Conservation (phyloP, 2,113 vertebrate species). For the Cinclus cinclus region DNA sequence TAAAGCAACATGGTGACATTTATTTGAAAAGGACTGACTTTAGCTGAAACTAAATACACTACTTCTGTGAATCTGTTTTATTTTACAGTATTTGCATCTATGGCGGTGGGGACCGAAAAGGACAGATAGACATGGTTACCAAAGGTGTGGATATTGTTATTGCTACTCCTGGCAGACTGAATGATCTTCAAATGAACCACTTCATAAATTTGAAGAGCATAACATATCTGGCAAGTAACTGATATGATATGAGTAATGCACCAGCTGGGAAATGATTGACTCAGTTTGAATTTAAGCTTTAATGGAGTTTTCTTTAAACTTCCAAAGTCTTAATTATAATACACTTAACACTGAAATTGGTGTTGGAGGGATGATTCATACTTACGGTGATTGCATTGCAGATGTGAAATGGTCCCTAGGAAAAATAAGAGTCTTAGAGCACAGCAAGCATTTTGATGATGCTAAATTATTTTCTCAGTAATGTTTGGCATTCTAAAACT, state of each 20-base stretch:
- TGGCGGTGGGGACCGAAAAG: slow-evolving; percentile 88
- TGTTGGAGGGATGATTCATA: background rate
- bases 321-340: background rate
- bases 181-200: slow-evolving; percentile 95
- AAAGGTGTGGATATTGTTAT: slow-evolving; percentile 94
- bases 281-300: background rate
- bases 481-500: background rate
- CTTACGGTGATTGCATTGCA: background rate
- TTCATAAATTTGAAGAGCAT: slow-evolving; percentile 86
- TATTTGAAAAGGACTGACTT: background rate
- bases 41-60: background rate
- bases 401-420: background rate
- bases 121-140: slow-evolving; percentile 83
- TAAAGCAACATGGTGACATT: background rate
- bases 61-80: background rate
- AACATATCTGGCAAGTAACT: slow-evolving; percentile 88
- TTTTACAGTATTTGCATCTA: slow-evolving; percentile 89
- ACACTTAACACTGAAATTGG: background rate
- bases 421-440: background rate
- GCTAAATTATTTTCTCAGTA: background rate
- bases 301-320: background rate
- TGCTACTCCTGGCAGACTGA: slow-evolving; percentile 91
- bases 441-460: background rate
- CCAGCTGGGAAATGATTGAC: background rate
- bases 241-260: background rate